Conservation (phyloP, 1,140 invertebrate species). For the Atopsyche davidsoni region DNA sequence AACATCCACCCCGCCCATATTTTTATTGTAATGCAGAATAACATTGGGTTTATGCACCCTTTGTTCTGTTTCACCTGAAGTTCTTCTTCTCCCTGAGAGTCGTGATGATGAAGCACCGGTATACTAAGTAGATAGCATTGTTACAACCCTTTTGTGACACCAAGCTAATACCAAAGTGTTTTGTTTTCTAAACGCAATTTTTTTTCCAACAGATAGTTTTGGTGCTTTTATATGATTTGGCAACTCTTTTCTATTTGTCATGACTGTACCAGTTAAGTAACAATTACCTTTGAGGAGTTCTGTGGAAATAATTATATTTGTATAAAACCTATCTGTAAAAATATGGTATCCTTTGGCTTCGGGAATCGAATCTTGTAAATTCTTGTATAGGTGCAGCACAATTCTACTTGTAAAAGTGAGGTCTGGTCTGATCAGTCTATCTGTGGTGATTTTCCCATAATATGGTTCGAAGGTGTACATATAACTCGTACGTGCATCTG, state of each 20-base stretch:
- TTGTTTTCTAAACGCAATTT: conserved; percentile 5
- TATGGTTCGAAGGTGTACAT: too few species aligned
- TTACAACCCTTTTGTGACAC: conserved; percentile 8
- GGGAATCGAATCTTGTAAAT: not conserved
- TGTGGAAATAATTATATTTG: not conserved
- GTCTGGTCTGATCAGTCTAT: too few species aligned
- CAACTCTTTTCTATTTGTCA: conserved; percentile 8
- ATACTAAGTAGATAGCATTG: conserved; percentile 5
- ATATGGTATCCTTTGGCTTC: not conserved
- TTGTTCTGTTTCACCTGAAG: too few species aligned
- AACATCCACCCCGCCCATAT: too few species aligned
- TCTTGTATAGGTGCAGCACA: conserved; percentile 3
- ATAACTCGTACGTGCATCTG: too few species aligned
- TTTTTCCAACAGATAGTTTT: conserved; percentile 6
- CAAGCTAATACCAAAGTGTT: conserved; percentile 9
- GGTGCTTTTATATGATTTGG: conserved; percentile 7
- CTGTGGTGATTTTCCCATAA: too few species aligned
- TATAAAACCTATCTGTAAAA: conserved; percentile 3
- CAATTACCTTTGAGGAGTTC: conserved; percentile 6
- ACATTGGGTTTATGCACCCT: too few species aligned
- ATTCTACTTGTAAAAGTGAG: conserved; percentile 5
- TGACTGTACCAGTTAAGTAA: conserved; percentile 6
- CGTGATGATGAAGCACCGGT: conserved; percentile 5
- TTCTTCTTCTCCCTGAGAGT: too few species aligned
- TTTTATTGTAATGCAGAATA: too few species aligned